phyloP scores from a whole-genome alignment of 2,113 vertebrate species.

The Seriola quinqueradiata region DNA sequence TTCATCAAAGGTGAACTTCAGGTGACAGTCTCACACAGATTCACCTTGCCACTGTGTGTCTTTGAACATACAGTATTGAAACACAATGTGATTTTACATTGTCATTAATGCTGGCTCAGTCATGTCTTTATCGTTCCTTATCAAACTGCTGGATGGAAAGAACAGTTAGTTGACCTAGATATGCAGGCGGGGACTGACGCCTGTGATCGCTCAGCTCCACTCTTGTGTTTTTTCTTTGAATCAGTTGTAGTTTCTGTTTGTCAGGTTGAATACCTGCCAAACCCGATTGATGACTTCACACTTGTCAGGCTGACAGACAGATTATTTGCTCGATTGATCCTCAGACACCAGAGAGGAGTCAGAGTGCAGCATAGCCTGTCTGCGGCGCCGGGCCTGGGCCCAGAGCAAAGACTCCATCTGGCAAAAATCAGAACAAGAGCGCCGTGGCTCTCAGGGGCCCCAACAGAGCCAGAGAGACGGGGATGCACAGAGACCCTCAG shows the following conservation, averaged over 20 bases:
- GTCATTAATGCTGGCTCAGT: not conserved
- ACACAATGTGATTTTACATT: not conserved
- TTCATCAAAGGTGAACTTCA: not conserved
- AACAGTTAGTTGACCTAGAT: not conserved
- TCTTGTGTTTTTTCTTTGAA: constrained; percentile 22
- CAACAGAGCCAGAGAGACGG: constrained; percentile 69
- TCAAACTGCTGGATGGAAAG: not conserved
- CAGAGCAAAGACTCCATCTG: constrained; percentile 90
- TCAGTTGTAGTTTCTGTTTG: constrained; percentile 35
- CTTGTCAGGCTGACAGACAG: not conserved
- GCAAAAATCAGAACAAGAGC: constrained; percentile 72
- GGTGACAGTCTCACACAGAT: not conserved
- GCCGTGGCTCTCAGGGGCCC: constrained; percentile 68
- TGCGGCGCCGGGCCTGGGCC: constrained; percentile 89
- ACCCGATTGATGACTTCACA: constrained; percentile 33
- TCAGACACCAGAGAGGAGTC: constrained; percentile 40
- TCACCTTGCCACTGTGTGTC: not conserved
- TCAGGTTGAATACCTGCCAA: constrained; percentile 19
- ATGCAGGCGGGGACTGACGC: not conserved
- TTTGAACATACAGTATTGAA: not conserved
- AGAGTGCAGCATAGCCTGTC: constrained; percentile 35
- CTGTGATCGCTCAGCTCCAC: not conserved
- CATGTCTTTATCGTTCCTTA: not conserved
- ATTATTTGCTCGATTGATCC: constrained; percentile 35
- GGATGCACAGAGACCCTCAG: constrained; percentile 59